Conservation (phyloP, 2,113 vertebrate genomes). For the Sinosuthora webbiana region DNA sequence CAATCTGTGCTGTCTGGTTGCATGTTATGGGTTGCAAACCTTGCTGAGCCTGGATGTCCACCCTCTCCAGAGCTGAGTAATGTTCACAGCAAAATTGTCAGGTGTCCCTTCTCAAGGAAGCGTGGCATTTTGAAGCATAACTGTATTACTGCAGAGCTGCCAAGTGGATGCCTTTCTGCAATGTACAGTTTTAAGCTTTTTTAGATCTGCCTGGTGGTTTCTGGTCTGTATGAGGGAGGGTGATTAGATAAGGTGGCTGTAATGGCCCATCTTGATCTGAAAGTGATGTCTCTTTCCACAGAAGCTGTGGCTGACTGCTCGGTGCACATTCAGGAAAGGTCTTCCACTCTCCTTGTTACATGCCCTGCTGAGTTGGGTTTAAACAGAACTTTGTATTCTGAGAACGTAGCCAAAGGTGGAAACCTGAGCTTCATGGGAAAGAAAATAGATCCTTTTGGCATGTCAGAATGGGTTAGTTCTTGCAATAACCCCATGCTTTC, state of each 20-base stretch:
- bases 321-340: background rate
- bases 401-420: background rate
- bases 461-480: background rate
- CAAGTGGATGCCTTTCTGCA: background rate
- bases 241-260: background rate
- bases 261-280: background rate
- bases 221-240: background rate
- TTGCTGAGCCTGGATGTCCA: background rate
- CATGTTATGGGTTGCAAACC: rapidly evolving
- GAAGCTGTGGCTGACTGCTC: background rate
- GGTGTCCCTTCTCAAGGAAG: background rate
- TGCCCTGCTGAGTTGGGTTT: background rate
- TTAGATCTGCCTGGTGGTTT: background rate
- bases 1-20: background rate
- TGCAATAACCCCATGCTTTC: background rate
- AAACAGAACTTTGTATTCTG: background rate
- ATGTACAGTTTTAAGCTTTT: background rate
- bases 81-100: background rate
- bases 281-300: background rate
- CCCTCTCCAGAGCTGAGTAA: background rate
- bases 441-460: background rate
- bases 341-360: background rate
- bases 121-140: background rate
- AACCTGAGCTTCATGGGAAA: conserved; percentile 16
- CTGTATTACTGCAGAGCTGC: background rate